Evolutionary conservation across 2,113 vertebrate species (phyloP), one percentile per base, ranked within the genome.

Genomic region (Parus major): DNA sequence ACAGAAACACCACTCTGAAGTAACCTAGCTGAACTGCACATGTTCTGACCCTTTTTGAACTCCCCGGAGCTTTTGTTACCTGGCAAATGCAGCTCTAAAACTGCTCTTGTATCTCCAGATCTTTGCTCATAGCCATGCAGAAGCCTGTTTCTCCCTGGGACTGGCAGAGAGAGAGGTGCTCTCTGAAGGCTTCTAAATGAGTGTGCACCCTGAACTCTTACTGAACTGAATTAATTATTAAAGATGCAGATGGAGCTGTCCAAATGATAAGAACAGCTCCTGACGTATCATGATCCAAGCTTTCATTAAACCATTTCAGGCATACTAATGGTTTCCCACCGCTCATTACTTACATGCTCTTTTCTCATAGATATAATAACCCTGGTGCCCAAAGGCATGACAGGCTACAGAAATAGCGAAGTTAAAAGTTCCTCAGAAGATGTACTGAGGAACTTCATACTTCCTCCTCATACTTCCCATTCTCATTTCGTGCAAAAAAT

Each of bases 221-320:
- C 98, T 99, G 99, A 99, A 99, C 99, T 97, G 98, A 98, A 99
- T 99, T 98, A 99, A 99, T 99, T 99, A 99, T 99, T 99, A 98
- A 99, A 98, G 98, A 98, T 98, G 98, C 99, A 99, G 99, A 99
- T 99, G 99, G 99, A 99, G 98, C 98, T 99, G 99, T 99, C 99
- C 98, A 97, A 98, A 98, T 99, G 99, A 99, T 98, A 99, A 98
- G 98, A 99, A 99, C 98, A 98, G 98, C 98, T 99, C 98, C 97
- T 98, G 98, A 99, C 97, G 97, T 99, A 99, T 99, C 99, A 99
- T 99, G 99, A 99, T 99, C 99, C 98, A 98, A 98, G 98, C 98
- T 98, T 98, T 99, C 98, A 99, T 99, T 98, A 98, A 98, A 98
- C 97, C 98, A 98, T 98, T 98, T 99, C 98, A 99, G 98, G 98